Evolutionary conservation across 2,797 vertebrate genomes (phyloP).

Genomic region (Etheostoma nigrum): DNA sequence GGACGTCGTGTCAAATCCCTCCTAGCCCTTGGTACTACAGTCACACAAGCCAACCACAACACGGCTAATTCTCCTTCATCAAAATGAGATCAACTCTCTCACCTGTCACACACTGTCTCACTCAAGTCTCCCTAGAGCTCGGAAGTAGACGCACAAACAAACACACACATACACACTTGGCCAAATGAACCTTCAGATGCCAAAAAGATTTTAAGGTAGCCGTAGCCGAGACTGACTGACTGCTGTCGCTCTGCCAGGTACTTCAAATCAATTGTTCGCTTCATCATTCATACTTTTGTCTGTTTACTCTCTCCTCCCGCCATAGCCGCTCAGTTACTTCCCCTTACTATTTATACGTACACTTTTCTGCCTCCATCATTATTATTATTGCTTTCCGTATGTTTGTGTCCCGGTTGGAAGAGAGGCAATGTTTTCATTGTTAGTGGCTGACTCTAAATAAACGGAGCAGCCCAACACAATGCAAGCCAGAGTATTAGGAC

Average conservation of each 20-base stretch:
- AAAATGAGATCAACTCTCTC: slow-evolving; percentile 75
- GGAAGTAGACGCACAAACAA: slow-evolving; percentile 16
- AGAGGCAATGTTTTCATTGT: slow-evolving; percentile 82
- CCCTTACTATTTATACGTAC: slow-evolving; percentile 79
- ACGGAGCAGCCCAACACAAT: slow-evolving; percentile 80
- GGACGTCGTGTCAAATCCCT: slow-evolving; percentile 63
- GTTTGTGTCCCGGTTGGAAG: slow-evolving; percentile 75
- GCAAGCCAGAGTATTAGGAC: slow-evolving; percentile 74
- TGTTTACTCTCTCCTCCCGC: slow-evolving; percentile 75
- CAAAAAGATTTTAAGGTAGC: slow-evolving; percentile 65
- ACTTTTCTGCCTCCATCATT: slow-evolving; percentile 78
- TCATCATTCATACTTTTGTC: slow-evolving; percentile 81
- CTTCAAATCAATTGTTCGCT: slow-evolving; percentile 75
- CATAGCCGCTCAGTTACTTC: slow-evolving; percentile 76
- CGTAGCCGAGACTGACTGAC: slow-evolving; percentile 63
- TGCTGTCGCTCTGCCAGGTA: slow-evolving; percentile 78
- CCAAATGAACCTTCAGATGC: slow-evolving; percentile 24
- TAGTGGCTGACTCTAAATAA: slow-evolving; percentile 79
- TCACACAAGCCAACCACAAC: slow-evolving; percentile 72
- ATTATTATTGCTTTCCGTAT: slow-evolving; percentile 84
- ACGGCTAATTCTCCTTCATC: slow-evolving; percentile 74
- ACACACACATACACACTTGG: slow-evolving; percentile 11
- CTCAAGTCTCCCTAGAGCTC: slow-evolving; percentile 27
- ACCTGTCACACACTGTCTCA: slow-evolving; percentile 66
- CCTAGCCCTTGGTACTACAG: slow-evolving; percentile 25